Evolutionary conservation across 2,888 invertebrate species (phyloP), one percentile per base, ranked within the genome.

Genomic region (Plutella xylostella): DNA sequence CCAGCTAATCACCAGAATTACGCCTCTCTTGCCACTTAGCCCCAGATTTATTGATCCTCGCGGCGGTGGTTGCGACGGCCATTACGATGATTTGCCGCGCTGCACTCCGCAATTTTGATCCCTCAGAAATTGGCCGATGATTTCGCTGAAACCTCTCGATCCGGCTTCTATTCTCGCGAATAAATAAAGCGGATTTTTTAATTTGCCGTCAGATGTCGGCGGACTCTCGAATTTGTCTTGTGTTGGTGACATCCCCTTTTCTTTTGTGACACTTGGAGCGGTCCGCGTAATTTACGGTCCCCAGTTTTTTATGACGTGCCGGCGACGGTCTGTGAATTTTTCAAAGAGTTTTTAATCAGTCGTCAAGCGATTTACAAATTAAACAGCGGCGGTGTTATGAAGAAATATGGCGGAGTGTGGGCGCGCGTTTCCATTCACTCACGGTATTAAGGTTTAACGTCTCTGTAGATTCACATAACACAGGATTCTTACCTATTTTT

Each of bases 361-460:
- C 73, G 76, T 80, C 76, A 78, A 77, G 75, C 78, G 79, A 78
- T 82, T 83, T 78, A 78, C 79, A 82, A 82, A 83, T 83, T 80
- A 82, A 83, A 78, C 82, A 76, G 76, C 69, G 74, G 67, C 73
- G 55, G 71, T 70, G 76, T 82, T 82, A 80, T 80, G 71, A 80
- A 79, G 79, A 80, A 80, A 80, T 75, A 80, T 77, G 57, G 72
- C 65, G 60, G 57, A 61, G 59, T 57, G 57, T 46, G 40, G 28
- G 48, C 20, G 56, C 12, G 43, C 46, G 70, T 68, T 55, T 69
- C 72, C 80, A 68, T 60, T 68, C 37, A 12, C 28, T n/a, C n/a
- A n/a, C n/a, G n/a, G n/a, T n/a, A n/a, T n/a, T n/a, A n/a, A n/a
- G n/a, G n/a, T n/a, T n/a, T n/a, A n/a, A n/a, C n/a, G n/a, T n/a